A percentile compares a stretch with the other conserved stretches of the same genome.
phyloP scores from a whole-genome alignment of 2,797 vertebrate genomes.

The Moxostoma hubbsi region DNA sequence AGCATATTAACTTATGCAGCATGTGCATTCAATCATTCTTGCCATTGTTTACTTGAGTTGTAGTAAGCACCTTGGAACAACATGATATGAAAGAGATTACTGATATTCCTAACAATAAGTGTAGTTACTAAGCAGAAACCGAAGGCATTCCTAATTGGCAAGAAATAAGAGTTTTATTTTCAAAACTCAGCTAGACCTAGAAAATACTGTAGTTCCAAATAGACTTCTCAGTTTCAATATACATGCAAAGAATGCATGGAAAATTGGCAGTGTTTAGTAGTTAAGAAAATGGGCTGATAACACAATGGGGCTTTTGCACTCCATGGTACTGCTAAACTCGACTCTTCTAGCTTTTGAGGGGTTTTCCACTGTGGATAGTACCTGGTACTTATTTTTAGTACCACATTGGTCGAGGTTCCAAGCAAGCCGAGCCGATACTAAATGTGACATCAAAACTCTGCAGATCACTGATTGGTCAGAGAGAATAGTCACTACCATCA shows the following conservation, averaged over 20 bases:
- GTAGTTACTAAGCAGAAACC: conserved; percentile 10
- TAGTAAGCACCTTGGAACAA: neutral
- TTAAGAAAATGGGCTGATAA: neutral
- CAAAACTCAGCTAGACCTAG: neutral
- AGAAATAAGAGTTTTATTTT: neutral
- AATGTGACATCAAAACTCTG: too few relatives aligned
- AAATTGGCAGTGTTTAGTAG: neutral
- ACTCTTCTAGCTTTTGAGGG: too few relatives aligned
- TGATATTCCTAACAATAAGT: neutral
- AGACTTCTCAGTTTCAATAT: neutral
- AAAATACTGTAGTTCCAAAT: neutral
- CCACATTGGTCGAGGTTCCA: too few relatives aligned
- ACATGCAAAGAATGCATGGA: neutral
- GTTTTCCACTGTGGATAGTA: too few relatives aligned
- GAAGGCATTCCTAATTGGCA: neutral
- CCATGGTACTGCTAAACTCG: too few relatives aligned
- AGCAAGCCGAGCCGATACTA: too few relatives aligned
- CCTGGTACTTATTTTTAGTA: too few relatives aligned
- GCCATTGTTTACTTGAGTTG: neutral
- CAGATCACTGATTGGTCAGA: too few relatives aligned
- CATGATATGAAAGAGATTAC: neutral
- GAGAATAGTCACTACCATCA: too few relatives aligned
- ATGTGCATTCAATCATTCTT: too few relatives aligned
- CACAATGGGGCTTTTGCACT: neutral
- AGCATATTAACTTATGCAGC: too few relatives aligned